Conservation (phyloP, 2,797 vertebrate species). For the Cryptoblepharus egeriae region DNA sequence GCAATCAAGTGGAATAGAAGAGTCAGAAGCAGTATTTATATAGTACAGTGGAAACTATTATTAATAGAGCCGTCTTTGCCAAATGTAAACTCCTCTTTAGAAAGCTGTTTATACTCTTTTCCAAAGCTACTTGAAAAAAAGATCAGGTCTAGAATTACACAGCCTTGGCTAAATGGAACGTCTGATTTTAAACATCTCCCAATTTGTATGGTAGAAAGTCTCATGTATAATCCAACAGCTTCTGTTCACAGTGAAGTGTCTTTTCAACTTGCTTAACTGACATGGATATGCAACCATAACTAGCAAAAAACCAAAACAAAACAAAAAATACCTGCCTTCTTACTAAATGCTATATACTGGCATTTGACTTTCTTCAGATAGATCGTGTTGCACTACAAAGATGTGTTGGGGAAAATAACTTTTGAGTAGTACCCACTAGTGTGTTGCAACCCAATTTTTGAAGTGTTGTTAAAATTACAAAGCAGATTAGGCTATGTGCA, state of each 20-base stretch:
- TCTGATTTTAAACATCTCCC: conserved; percentile 58
- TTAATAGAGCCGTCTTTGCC: conserved; percentile 40
- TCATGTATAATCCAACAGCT: conserved; percentile 59
- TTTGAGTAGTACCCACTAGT: not conserved
- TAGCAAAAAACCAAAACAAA: no score
- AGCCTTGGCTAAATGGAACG: conserved; percentile 64
- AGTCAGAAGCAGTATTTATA: conserved; percentile 45
- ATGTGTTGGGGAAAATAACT: not conserved
- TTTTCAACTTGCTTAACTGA: conserved; percentile 31
- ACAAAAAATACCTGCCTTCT: no score
- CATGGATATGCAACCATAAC: no score
- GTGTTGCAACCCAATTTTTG: no score
- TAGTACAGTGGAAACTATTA: conserved; percentile 40
- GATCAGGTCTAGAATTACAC: conserved; percentile 59
- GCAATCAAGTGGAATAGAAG: conserved; percentile 33
- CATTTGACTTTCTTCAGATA: not conserved
- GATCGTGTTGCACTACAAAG: no score
- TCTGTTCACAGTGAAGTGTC: conserved; percentile 57
- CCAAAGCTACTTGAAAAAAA: conserved; percentile 52
- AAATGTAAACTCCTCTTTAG: conserved; percentile 45
- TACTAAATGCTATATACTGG: not conserved
- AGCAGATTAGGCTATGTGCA: no score
- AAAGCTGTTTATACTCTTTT: conserved; percentile 58
- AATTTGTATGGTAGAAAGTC: conserved; percentile 56
- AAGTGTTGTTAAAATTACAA: no score